These are phyloP conservation scores for Tetrapedia diversipes DNA, from an alignment of 2,888 invertebrate species.

Conservation along the genomic window DNA sequence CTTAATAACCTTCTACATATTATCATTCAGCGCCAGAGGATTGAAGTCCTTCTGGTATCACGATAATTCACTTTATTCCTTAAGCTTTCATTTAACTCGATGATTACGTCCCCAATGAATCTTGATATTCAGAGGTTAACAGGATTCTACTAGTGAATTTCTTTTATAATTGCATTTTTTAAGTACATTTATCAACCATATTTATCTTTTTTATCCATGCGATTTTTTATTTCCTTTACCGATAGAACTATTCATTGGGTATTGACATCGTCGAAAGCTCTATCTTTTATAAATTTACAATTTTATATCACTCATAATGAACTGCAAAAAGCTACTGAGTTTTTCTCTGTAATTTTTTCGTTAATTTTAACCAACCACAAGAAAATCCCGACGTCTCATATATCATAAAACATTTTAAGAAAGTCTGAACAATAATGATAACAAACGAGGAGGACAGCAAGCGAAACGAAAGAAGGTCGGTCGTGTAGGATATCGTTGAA, in stretches of 20 bases:
- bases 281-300: no score
- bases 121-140: background rate
- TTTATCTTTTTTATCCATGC: no score
- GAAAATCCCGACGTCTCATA: background rate
- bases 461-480: background rate
- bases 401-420: background rate
- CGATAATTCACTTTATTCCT: background rate
- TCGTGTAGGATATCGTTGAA: background rate
- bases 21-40: conserved; percentile 33
- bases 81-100: background rate
- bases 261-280: no score
- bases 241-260: no score
- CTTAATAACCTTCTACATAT: conserved; percentile 7
- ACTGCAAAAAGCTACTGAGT: no score
- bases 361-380: background rate
- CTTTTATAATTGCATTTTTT: no score
- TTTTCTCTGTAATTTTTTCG: no score
- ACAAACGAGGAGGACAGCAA: background rate
- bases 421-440: background rate
- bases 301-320: no score
- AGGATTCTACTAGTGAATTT: background rate
- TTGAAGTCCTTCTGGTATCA: background rate
- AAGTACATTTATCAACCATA: no score
- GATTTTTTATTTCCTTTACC: no score
- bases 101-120: no score